phyloP scores from a whole-genome alignment of 2,797 vertebrate species.

The Microctenopoma steveboyesi region DNA sequence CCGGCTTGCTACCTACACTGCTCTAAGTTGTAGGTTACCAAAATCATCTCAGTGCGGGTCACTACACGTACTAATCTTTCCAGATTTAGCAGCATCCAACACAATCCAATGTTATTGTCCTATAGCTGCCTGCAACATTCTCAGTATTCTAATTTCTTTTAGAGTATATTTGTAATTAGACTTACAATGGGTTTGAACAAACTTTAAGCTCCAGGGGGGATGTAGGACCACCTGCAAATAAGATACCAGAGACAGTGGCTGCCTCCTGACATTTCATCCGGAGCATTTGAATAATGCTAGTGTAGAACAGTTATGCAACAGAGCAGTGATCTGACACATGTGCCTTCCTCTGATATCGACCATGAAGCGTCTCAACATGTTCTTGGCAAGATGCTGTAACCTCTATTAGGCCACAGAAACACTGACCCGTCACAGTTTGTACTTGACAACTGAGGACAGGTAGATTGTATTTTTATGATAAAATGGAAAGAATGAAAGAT shows the following conservation, averaged over 20 bases:
- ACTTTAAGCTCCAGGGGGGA: constrained; percentile 2
- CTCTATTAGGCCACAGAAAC: constrained; percentile 16
- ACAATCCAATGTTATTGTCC: not conserved
- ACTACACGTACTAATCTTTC: not conserved
- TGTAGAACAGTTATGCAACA: constrained; percentile 72
- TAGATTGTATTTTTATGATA: not conserved
- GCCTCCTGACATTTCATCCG: constrained; percentile 41
- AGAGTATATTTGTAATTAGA: not conserved
- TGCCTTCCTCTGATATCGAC: constrained; percentile 18
- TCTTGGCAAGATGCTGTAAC: constrained; percentile 29
- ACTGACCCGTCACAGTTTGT: constrained; percentile 7
- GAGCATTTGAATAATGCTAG: constrained; percentile 33
- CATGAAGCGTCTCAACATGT: constrained; percentile 18
- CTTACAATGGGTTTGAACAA: not conserved
- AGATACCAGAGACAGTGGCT: constrained; percentile 18
- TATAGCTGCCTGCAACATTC: not conserved
- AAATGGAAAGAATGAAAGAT: not conserved
- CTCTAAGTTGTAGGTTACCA: constrained; percentile 51
- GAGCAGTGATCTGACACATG: constrained; percentile 36
- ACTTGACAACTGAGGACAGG: not conserved
- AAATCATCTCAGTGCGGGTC: constrained; percentile 63
- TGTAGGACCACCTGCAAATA: constrained; percentile 16
- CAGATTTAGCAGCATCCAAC: not conserved
- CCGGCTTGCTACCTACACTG: constrained; percentile 74
- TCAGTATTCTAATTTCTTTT: not conserved